Conservation (phyloP, 2,797 vertebrate genomes). For the Onychomys arenicola region DNA sequence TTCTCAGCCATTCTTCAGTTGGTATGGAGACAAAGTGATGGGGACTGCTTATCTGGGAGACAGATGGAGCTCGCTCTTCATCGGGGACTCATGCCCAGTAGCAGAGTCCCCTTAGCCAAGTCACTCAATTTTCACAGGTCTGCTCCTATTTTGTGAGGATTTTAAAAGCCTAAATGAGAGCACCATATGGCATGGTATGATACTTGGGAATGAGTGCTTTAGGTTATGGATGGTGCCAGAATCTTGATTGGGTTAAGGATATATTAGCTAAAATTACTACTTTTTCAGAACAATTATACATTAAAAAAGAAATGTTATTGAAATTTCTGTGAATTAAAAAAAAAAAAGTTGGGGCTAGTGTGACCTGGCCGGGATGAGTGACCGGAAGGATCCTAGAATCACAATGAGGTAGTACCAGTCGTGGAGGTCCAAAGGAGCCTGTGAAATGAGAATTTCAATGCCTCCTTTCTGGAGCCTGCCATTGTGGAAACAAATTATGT, state of each 20-base stretch:
- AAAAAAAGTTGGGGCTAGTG: background rate
- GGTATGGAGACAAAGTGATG: background rate
- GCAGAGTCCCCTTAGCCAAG: background rate
- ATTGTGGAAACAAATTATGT: background rate
- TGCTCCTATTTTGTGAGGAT: background rate
- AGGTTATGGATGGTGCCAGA: background rate
- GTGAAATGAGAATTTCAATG: background rate
- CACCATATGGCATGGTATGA: background rate
- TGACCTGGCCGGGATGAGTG: background rate
- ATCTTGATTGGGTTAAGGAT: background rate
- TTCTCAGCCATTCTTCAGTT: background rate
- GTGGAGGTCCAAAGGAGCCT: background rate
- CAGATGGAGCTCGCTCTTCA: background rate
- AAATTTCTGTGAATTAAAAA: background rate
- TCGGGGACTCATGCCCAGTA: background rate
- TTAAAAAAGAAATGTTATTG: background rate
- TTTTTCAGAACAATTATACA: background rate
- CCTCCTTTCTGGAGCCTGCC: background rate
- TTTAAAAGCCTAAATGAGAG: background rate
- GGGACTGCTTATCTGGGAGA: background rate
- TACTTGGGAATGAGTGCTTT: background rate
- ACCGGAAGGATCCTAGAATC: background rate
- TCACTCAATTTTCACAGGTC: background rate
- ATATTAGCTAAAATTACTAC: background rate
- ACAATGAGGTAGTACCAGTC: background rate